phyloP scores from a whole-genome alignment of 1,140 invertebrate species.

The Ceratosolen fusciceps region DNA sequence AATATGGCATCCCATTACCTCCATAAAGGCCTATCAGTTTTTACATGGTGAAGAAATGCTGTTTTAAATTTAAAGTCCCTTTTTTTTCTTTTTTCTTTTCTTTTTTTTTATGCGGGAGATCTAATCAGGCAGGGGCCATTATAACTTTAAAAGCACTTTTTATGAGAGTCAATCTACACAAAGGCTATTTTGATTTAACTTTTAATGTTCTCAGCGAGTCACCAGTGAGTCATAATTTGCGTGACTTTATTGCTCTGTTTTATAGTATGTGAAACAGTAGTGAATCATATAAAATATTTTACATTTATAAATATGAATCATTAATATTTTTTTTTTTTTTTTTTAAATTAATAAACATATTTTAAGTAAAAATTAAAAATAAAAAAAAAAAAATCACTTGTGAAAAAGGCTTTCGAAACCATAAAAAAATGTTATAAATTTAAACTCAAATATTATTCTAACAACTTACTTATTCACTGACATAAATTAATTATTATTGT shows the following conservation, averaged over 20 bases:
- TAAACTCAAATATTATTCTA: too few relatives aligned
- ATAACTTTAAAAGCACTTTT: not conserved
- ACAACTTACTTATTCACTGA: too few relatives aligned
- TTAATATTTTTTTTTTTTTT: too few relatives aligned
- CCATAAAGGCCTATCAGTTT: not conserved
- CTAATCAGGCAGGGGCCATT: not conserved
- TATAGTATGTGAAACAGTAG: not conserved
- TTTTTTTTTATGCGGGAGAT: too few relatives aligned
- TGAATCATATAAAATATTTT: not conserved
- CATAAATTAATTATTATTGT: too few relatives aligned
- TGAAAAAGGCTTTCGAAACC: too few relatives aligned
- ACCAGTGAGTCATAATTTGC: slow-evolving; percentile 9
- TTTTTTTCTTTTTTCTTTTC: too few relatives aligned
- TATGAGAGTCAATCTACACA: slow-evolving; percentile 1
- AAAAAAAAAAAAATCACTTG: too few relatives aligned
- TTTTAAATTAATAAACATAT: too few relatives aligned
- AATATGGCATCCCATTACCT: not conserved
- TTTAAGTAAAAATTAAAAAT: too few relatives aligned
- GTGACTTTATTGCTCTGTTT: not conserved
- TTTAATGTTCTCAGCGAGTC: not conserved
- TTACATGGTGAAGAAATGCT: not conserved
- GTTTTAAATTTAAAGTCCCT: not conserved
- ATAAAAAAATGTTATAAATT: too few relatives aligned
- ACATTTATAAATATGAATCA: not conserved
- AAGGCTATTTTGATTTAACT: slow-evolving; percentile 10